Evolutionary conservation across 2,113 vertebrate genomes (phyloP).

Genomic region (Puffinus mauretanicus): DNA sequence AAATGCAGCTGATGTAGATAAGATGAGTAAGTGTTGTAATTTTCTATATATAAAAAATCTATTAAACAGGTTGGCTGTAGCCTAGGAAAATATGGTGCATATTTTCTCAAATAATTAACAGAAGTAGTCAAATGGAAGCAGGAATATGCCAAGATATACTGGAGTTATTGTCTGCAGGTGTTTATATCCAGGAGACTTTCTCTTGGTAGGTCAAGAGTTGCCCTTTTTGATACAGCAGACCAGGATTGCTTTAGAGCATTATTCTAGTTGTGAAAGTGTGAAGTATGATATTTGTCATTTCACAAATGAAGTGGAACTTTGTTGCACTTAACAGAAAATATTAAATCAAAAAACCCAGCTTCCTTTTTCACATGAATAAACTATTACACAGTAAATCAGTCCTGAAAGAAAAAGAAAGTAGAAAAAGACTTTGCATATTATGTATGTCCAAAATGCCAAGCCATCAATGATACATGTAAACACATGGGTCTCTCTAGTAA

Average conservation of each 20-base stretch:
- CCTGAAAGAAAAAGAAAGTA: background rate
- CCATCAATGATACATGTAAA: background rate
- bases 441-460: background rate
- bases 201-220: background rate
- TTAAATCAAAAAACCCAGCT: background rate
- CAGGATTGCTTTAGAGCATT: background rate
- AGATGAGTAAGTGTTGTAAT: constrained; percentile 33
- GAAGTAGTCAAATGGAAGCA: background rate
- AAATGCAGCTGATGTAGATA: constrained; percentile 18
- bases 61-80: background rate
- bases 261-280: background rate
- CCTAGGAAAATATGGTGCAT: background rate
- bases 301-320: constrained; percentile 4
- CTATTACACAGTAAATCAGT: background rate
- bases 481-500: background rate
- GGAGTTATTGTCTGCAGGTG: background rate
- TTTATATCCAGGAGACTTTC: background rate
- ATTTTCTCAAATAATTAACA: constrained; percentile 29
- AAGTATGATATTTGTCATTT: background rate
- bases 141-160: background rate
- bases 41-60: constrained; percentile 15
- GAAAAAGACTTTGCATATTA: background rate
- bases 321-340: constrained; percentile 1
- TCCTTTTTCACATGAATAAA: constrained; percentile 3
- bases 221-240: background rate